Evolutionary conservation across 1,140 invertebrate genomes (phyloP).

Genomic region (Gonioctena quinquepunctata): DNA sequence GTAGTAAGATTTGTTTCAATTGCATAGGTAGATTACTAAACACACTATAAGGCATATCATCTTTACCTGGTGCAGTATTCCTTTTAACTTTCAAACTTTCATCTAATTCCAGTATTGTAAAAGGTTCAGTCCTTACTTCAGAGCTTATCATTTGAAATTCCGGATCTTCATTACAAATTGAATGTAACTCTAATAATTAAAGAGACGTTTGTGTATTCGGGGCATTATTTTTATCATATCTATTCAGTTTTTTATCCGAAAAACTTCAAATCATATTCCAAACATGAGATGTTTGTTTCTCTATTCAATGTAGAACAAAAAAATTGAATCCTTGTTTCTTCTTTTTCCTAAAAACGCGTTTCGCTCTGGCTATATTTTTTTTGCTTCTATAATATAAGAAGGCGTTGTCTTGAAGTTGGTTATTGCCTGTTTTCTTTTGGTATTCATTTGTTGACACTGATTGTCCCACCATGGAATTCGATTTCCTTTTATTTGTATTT

Average conservation of each 20-base stretch:
- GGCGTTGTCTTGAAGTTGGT: neutral
- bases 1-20: neutral
- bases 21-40: neutral
- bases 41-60: constrained; percentile 9
- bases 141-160: neutral
- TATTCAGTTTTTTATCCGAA: neutral
- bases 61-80: neutral
- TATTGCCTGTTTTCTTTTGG: neutral
- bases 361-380: neutral
- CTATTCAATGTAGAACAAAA: neutral
- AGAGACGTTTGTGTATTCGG: neutral
- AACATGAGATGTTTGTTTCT: neutral
- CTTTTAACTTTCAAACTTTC: neutral
- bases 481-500: neutral
- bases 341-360: neutral
- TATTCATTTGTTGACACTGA: neutral
- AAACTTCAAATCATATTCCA: neutral
- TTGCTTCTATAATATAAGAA: too few species aligned
- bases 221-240: neutral
- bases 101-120: neutral
- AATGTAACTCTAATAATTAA: neutral
- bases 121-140: neutral
- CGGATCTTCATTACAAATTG: neutral
- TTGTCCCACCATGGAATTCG: neutral
- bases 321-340: neutral